Conservation (phyloP, 2,888 invertebrate species). For the Drosophila putrida region DNA sequence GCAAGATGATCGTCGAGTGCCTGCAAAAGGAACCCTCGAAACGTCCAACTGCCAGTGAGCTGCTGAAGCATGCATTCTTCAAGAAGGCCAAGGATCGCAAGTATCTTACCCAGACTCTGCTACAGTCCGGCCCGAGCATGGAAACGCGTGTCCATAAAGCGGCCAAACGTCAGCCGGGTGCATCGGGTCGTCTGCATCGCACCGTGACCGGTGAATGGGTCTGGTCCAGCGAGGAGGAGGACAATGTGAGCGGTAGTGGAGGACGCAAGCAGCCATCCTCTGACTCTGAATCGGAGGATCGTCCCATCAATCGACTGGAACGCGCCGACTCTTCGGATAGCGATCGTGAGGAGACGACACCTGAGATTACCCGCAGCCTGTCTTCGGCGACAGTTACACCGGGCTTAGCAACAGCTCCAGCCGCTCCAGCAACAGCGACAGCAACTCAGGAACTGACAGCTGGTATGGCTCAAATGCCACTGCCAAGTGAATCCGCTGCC, state of each 20-base stretch:
- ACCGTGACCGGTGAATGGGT: constrained; percentile 99
- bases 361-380: constrained; percentile 84
- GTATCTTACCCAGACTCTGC: constrained; percentile 93
- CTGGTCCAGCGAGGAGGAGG: constrained; percentile 98
- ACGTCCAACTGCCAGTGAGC: constrained; percentile 97
- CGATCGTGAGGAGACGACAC: constrained; percentile 86
- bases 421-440: constrained; percentile 68
- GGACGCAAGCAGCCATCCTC: constrained; percentile 86
- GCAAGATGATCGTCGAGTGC: constrained; percentile 98
- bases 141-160: constrained; percentile 96
- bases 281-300: constrained; percentile 87
- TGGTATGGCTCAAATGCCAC: constrained; percentile 62
- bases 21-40: constrained; percentile 98
- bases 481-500: constrained; percentile 59
- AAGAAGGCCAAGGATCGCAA: constrained; percentile 98
- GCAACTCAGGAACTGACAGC: constrained; percentile 65
- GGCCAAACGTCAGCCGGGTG: constrained; percentile 92
- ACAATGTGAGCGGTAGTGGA: constrained; percentile 86
- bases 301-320: constrained; percentile 88
- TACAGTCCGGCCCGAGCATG: constrained; percentile 94
- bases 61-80: constrained; percentile 98
- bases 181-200: constrained; percentile 94
- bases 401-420: constrained; percentile 1
- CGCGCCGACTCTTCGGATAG: constrained; percentile 88
- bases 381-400: constrained; percentile 73